Percentiles rank a stretch among this genome's conserved stretches.
These are phyloP conservation scores for Reticulitermes lucifugus DNA, from an alignment of 2,888 invertebrate genomes.

Conservation along the genomic window DNA sequence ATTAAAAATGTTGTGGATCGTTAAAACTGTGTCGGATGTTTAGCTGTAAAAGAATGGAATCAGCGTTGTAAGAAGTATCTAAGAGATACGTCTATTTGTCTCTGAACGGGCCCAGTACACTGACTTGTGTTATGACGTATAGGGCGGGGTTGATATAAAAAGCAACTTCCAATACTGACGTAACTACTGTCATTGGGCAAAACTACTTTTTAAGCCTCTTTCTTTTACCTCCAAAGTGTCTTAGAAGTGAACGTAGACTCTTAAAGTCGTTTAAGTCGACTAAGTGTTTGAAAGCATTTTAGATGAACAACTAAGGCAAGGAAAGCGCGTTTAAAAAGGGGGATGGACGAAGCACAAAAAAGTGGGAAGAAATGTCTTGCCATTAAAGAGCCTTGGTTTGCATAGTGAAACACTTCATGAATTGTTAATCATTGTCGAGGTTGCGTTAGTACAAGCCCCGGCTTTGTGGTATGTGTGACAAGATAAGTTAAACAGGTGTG, in stretches of 20 bases:
- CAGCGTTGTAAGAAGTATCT: no score
- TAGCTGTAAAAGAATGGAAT: no score
- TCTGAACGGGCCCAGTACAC: no score
- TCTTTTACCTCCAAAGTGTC: not conserved
- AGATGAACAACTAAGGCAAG: not conserved
- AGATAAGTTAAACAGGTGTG: no score
- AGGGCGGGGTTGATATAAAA: not conserved
- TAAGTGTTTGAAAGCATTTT: constrained; percentile 28
- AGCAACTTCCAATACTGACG: not conserved
- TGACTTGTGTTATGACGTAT: no score
- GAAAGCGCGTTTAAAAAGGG: not conserved
- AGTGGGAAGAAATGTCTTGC: not conserved
- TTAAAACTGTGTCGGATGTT: no score
- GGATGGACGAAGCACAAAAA: not conserved
- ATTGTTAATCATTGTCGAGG: constrained; percentile 1
- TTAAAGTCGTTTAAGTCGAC: not conserved
- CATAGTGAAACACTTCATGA: constrained; percentile 15
- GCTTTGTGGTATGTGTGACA: no score
- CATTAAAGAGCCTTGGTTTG: constrained; percentile 13
- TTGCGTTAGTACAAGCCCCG: not conserved
- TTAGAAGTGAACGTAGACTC: not conserved
- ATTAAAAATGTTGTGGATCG: no score
- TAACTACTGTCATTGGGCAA: not conserved
- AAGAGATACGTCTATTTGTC: no score
- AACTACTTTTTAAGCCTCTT: not conserved